Percentiles rank a stretch among this genome's conserved stretches.
phyloP scores from a whole-genome alignment of 2,888 invertebrate species.

The Coenonympha glycerion region DNA sequence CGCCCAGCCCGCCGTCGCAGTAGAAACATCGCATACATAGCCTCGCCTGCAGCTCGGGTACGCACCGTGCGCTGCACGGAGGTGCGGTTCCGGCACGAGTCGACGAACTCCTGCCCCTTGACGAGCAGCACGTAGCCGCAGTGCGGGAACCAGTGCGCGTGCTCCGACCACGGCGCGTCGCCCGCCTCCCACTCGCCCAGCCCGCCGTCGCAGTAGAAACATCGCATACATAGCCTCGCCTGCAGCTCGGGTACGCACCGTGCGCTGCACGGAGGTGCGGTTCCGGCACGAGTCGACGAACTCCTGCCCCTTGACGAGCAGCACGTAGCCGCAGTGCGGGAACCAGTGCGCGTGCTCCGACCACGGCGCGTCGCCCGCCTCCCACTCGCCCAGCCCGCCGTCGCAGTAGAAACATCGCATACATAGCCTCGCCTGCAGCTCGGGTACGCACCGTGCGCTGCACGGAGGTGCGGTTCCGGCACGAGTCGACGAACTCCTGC shows the following conservation, averaged over 20 bases:
- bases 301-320: slow-evolving; percentile 85
- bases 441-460: too few species aligned
- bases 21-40: slow-evolving; percentile 95
- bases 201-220: slow-evolving; percentile 60
- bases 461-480: too few species aligned
- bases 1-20: slow-evolving; percentile 92
- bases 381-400: background rate
- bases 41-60: slow-evolving; percentile 50
- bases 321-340: slow-evolving; percentile 89
- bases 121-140: slow-evolving; percentile 89
- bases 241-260: slow-evolving; percentile 34
- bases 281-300: slow-evolving; percentile 78
- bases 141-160: slow-evolving; percentile 93
- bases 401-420: background rate
- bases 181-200: slow-evolving; percentile 44
- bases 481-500: too few species aligned
- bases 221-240: slow-evolving; percentile 84
- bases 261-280: slow-evolving; percentile 36
- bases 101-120: slow-evolving; percentile 87
- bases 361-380: slow-evolving; percentile 92
- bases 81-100: slow-evolving; percentile 48
- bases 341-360: slow-evolving; percentile 96
- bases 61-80: slow-evolving; percentile 45
- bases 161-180: slow-evolving; percentile 95
- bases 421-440: too few species aligned